A percentile compares a stretch with the other conserved stretches of the same genome.
Conservation (phyloP, 2,113 vertebrate genomes). For the Cariama cristata region DNA sequence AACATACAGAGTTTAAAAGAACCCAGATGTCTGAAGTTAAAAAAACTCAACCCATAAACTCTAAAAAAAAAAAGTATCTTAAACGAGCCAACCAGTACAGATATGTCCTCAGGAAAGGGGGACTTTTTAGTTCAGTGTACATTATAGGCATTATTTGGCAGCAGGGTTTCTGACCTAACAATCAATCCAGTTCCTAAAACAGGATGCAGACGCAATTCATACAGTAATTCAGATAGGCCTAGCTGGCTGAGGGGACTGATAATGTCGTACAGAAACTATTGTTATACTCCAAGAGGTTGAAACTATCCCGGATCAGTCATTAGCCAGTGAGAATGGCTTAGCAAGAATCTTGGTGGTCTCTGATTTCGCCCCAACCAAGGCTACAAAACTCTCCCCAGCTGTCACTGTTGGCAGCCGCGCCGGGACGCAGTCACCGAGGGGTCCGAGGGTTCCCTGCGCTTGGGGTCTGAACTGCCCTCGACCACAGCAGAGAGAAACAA, state of each 20-base stretch:
- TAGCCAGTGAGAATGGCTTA: not conserved
- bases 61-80: not conserved
- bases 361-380: not conserved
- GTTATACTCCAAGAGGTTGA: not conserved
- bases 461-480: not conserved
- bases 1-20: not conserved
- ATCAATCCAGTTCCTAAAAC: not conserved
- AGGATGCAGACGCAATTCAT: not conserved
- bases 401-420: not conserved
- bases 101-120: not conserved
- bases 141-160: not conserved
- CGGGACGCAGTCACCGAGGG: accelerated
- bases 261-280: accelerated
- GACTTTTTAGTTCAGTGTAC: not conserved
- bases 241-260: not conserved
- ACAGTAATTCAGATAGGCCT: not conserved
- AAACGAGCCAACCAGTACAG: not conserved
- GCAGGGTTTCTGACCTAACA: not conserved
- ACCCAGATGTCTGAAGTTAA: not conserved
- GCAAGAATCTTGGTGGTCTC: not conserved
- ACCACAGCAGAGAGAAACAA: not conserved
- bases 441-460: not conserved
- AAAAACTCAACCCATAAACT: not conserved
- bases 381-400: not conserved
- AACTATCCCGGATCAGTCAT: not conserved